A percentile compares a stretch with the other conserved stretches of the same genome.
Conservation (phyloP, 2,113 vertebrate species). For the Nothocercus julius region DNA sequence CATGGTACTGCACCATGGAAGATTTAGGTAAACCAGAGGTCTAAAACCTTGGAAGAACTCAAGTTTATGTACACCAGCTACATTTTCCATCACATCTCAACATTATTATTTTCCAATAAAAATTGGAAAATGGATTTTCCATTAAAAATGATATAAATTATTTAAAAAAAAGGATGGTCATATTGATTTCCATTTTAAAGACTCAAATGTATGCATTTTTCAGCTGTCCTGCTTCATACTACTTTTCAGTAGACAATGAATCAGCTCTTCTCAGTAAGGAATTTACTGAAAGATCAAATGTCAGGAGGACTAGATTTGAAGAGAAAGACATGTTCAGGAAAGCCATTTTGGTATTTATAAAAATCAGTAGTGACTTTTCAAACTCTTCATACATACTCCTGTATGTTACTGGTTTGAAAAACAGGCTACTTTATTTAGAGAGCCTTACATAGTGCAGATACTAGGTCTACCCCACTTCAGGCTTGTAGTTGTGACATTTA, state of each 20-base stretch:
- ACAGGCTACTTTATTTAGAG: accelerated
- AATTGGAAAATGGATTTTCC: not conserved
- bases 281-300: not conserved
- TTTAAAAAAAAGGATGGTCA: not conserved
- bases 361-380: not conserved
- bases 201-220: not conserved
- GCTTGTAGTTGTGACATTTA: not conserved
- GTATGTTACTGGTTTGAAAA: not conserved
- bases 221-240: not conserved
- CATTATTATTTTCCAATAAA: not conserved
- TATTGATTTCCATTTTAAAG: not conserved
- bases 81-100: not conserved
- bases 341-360: not conserved
- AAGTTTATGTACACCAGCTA: not conserved
- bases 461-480: not conserved
- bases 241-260: not conserved
- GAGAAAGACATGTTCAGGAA: not conserved
- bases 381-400: not conserved
- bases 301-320: not conserved
- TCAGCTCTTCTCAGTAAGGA: not conserved
- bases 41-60: not conserved
- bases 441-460: not conserved
- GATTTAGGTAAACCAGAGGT: not conserved
- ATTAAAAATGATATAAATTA: not conserved
- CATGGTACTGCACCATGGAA: not conserved